Percentiles rank a stretch among this genome's conserved stretches.
These are phyloP conservation scores for Rhodeus uyekii DNA, from an alignment of 2,797 vertebrate genomes.

Conservation along the genomic window DNA sequence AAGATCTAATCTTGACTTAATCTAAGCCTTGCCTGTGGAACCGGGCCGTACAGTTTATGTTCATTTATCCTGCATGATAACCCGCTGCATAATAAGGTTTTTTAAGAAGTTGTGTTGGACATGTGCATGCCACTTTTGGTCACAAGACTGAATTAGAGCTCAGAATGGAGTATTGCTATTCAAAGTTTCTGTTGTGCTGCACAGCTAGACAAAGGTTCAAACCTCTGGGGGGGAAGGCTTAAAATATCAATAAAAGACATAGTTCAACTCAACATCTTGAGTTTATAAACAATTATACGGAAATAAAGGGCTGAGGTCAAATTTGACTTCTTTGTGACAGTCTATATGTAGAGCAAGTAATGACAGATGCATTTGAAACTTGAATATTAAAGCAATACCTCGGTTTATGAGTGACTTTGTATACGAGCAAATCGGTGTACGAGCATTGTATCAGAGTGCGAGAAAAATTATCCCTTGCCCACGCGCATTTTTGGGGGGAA, in stretches of 20 bases:
- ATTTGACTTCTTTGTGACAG: constrained; percentile 31
- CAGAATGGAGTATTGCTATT: constrained; percentile 46
- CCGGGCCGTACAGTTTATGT: no score
- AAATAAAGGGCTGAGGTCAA: constrained; percentile 40
- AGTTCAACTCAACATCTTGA: constrained; percentile 3
- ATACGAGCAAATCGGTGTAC: no score
- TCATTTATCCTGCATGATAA: constrained; percentile 34
- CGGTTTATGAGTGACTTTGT: not conserved
- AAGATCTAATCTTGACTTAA: no score
- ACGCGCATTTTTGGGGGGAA: no score
- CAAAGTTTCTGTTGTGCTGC: constrained; percentile 27
- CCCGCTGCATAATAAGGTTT: constrained; percentile 35
- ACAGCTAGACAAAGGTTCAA: constrained; percentile 40
- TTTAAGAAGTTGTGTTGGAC: constrained; percentile 16
- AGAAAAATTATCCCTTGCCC: no score
- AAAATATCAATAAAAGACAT: constrained; percentile 53
- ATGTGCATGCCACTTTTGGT: constrained; percentile 19
- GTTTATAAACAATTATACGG: constrained; percentile 37
- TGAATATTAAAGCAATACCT: no score
- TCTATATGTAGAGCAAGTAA: constrained; percentile 2
- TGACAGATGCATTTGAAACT: not conserved
- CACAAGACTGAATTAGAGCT: constrained; percentile 18
- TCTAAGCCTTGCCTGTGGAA: no score
- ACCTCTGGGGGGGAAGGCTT: constrained; percentile 28
- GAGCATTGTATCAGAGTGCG: no score